These are phyloP conservation scores for Sylvilagus bachmani DNA, from an alignment of 2,113 vertebrate genomes.

Conservation along the genomic window DNA sequence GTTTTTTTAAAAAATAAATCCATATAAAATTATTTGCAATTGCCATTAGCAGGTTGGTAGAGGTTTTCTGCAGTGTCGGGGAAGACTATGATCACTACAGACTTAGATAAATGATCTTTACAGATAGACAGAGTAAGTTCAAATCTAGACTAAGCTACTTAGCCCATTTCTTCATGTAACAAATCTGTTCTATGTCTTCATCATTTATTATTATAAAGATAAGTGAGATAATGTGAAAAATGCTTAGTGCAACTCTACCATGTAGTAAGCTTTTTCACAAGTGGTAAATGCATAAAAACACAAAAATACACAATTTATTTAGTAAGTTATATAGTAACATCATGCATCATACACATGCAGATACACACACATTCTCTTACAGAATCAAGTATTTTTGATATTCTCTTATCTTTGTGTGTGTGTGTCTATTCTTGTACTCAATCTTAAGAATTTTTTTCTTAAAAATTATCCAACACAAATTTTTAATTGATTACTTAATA, in stretches of 20 bases:
- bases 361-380: neutral
- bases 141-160: neutral
- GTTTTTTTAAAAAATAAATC: neutral
- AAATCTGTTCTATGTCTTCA: neutral
- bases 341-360: neutral
- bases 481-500: neutral
- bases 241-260: neutral
- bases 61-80: neutral
- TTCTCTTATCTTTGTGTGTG: too few species aligned
- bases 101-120: neutral
- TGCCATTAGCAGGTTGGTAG: neutral
- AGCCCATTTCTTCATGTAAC: constrained; percentile 22
- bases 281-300: neutral
- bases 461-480: neutral
- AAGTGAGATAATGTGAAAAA: neutral
- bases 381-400: neutral
- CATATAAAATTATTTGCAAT: constrained; percentile 21
- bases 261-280: neutral
- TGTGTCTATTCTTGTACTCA: too few species aligned
- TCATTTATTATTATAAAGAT: constrained; percentile 43
- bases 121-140: neutral
- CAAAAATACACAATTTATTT: neutral
- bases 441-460: too few species aligned
- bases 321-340: neutral
- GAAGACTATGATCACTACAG: neutral